These are phyloP conservation scores for Sesia bembeciformis DNA, from an alignment of 2,888 invertebrate species.

Conservation along the genomic window DNA sequence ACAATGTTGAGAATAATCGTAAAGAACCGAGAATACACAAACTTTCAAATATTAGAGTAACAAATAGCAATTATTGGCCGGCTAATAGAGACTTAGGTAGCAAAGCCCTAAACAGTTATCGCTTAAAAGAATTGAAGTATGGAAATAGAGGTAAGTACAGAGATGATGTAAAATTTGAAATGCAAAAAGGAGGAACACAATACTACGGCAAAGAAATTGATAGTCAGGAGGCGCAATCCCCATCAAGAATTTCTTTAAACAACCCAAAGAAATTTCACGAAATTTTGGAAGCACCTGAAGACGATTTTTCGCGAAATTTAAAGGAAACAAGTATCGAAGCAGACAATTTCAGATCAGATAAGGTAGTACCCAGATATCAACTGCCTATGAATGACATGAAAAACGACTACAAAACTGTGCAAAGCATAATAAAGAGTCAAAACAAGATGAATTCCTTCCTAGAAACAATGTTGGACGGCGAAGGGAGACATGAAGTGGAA, in stretches of 20 bases:
- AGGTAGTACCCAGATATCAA: slow-evolving; percentile 35
- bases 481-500: slow-evolving; percentile 4
- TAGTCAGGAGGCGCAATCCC: background rate
- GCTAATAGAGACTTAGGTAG: too few relatives aligned
- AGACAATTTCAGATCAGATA: slow-evolving; percentile 10
- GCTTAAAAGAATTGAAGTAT: too few relatives aligned
- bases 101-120: too few relatives aligned
- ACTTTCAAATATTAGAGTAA: too few relatives aligned
- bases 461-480: slow-evolving; percentile 40
- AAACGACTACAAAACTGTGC: slow-evolving; percentile 26
- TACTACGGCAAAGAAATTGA: too few relatives aligned
- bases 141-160: too few relatives aligned
- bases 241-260: background rate
- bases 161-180: too few relatives aligned
- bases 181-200: too few relatives aligned
- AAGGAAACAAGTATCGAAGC: background rate
- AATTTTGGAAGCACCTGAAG: slow-evolving; percentile 22
- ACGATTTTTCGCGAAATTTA: too few relatives aligned
- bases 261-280: slow-evolving; percentile 30
- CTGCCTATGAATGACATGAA: slow-evolving; percentile 23
- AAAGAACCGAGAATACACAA: too few relatives aligned
- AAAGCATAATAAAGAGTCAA: slow-evolving; percentile 49
- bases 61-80: too few relatives aligned
- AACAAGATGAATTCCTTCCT: slow-evolving; percentile 59
- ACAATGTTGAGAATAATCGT: too few relatives aligned